phyloP scores from a whole-genome alignment of 2,888 invertebrate species.

The Cyaniris semiargus region DNA sequence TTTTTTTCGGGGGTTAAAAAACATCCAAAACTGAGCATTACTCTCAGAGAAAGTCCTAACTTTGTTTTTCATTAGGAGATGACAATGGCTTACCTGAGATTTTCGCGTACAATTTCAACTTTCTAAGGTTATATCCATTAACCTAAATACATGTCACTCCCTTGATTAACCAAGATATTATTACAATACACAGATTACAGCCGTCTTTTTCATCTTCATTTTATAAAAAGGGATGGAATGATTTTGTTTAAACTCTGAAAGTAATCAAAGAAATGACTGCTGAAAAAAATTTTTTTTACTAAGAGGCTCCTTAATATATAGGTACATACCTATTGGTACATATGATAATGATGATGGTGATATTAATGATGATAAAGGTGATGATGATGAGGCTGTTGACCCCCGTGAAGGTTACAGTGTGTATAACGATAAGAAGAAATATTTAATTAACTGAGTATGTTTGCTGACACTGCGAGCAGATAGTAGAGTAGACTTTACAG shows the following conservation, averaged over 20 bases:
- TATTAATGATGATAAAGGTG: not conserved
- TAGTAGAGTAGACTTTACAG: not conserved
- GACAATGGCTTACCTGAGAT: not conserved
- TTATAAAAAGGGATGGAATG: not conserved
- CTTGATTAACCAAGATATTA: conserved; percentile 39
- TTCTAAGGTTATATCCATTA: conserved; percentile 41
- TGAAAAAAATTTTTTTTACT: too few species aligned
- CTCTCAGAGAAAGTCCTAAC: not conserved
- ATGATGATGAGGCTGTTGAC: not conserved
- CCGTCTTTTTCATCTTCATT: not conserved
- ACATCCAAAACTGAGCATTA: not conserved
- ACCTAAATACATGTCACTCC: conserved; percentile 42
- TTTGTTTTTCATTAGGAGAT: conserved; percentile 2
- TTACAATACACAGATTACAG: not conserved
- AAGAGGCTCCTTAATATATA: too few species aligned
- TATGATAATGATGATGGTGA: too few species aligned
- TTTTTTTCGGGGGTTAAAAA: too few species aligned
- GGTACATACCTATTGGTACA: too few species aligned
- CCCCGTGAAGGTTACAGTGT: conserved; percentile 9
- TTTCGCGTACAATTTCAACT: conserved; percentile 31
- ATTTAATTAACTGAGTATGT: not conserved
- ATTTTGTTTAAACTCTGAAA: not conserved
- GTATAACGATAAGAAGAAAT: conserved; percentile 9
- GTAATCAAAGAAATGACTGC: too few species aligned
- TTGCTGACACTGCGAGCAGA: not conserved